Base-by-base conservation (phyloP, 1,140 invertebrate species). In the Sinella curviseta region DNA sequence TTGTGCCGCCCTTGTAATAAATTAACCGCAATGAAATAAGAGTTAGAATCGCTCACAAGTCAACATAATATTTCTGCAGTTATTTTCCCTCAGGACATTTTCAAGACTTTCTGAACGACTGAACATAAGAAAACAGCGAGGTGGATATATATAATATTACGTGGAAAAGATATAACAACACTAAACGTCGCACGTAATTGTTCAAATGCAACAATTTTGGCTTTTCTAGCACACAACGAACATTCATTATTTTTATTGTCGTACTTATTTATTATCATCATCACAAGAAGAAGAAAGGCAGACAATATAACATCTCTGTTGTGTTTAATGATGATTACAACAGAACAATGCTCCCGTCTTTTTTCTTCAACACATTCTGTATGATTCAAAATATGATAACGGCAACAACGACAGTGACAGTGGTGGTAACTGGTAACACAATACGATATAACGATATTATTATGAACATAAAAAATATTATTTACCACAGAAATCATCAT, bases 401-500 rank as follows among this genome's bases (percentile, higher is more conserved):
- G 39, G 39, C 39, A 20, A 20, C 39, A 48, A 12, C 20, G 20
- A 48, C 8, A 8, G 39, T 48, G 20, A 48, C 39, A 48, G 20
- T 20, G 20, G 39, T 48, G 20, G 39, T 20, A 48, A n/a, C n/a
- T n/a, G n/a, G n/a, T n/a, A n/a, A n/a, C n/a, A n/a, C n/a, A n/a
- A n/a, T n/a, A n/a, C n/a, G n/a, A n/a, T n/a, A n/a, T n/a, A n/a
- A n/a, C 39, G 20, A 48, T 48, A 48, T n/a, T 26, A 60, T 4
- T 60, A 17, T 26, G 24, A 8, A 60, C 57, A 12, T 60, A 3
- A 60, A 60, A n/a, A n/a, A n/a, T n/a, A 60, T n/a, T 17, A 60
- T 60, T 60, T 60, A 60, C 57, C 57, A 60, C 57, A 4, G 24
- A 60, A 60, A 48, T 48, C 39, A 48, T 48, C 39, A n/a, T n/a